phyloP scores from a whole-genome alignment of 2,888 invertebrate species.

The Spisula solida region DNA sequence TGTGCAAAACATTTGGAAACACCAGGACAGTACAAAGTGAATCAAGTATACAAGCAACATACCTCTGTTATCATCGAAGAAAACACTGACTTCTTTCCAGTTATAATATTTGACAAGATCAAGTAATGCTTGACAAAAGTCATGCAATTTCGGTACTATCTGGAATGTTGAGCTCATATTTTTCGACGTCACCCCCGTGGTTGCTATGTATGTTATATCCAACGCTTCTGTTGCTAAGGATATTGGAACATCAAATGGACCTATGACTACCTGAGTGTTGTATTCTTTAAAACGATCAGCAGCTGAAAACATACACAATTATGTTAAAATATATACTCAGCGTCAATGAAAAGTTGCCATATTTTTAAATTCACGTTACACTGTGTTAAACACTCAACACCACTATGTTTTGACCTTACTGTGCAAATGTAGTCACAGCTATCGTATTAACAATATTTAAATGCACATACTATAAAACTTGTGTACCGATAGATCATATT shows the following conservation, averaged over 20 bases:
- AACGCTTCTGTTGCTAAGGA: constrained; percentile 80
- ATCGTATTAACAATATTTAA: too few relatives aligned
- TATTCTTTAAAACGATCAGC: constrained; percentile 59
- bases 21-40: too few relatives aligned
- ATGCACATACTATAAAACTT: too few relatives aligned
- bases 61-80: constrained; percentile 82
- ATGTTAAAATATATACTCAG: too few relatives aligned
- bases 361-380: too few relatives aligned
- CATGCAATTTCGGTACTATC: constrained; percentile 74
- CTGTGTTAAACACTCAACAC: too few relatives aligned
- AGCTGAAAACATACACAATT: constrained; percentile 57
- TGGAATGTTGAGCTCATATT: constrained; percentile 76
- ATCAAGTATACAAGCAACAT: constrained; percentile 8
- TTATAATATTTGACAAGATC: constrained; percentile 77
- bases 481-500: too few relatives aligned
- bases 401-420: too few relatives aligned
- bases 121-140: constrained; percentile 77
- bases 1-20: too few relatives aligned
- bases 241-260: constrained; percentile 78
- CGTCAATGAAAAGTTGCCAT: too few relatives aligned
- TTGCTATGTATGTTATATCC: constrained; percentile 79
- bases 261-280: constrained; percentile 77
- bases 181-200: constrained; percentile 70
- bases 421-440: too few relatives aligned
- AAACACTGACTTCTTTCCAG: constrained; percentile 82